Evolutionary conservation across 2,113 vertebrate species (phyloP), one percentile per base, ranked within the genome.

Genomic region (Hippocampus guttulatus): DNA sequence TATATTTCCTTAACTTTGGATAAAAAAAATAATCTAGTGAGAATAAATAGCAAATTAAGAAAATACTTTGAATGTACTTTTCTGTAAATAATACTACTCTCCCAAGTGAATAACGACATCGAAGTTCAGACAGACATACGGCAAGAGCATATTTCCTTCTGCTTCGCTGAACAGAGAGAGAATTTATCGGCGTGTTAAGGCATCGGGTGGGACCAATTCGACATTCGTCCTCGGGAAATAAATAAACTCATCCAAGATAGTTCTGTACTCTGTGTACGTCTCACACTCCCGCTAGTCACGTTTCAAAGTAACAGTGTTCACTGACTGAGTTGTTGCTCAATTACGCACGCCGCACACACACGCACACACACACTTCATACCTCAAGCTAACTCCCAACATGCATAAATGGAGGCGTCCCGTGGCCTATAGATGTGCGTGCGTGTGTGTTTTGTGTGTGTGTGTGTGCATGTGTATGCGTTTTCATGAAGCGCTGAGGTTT

Each of bases 181-280:
- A 81, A 89, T 80, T 41, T 82, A 87, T 85, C 85, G 84, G 88
- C 83, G 85, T 82, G 5, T 95, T 84, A 96, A 96, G 95, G 95
- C 93, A 84, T 92, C 64, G 76, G 90, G 92, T 89, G 78, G 16
- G 77, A 90, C 92, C 90, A 87, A 79, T 67, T 89, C 90, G 83
- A 92, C 89, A 92, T 93, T 94, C 92, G 87, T 88, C 88, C 89
- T 75, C 78, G 87, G 93, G 92, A 89, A 92, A 83, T 91, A 91
- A 91, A 93, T 89, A 90, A 45, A 77, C 49, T 87, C 70, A 21
- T 21, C 82, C 91, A 82, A 82, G 88, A 90, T 88, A 88, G 85
- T 80, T 81, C 65, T 85, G 69, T 83, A 77, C 74, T 87, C 87
- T 86, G 81, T 91, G 86, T 85, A 86, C 89, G 85, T 81, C 23